phyloP scores from a whole-genome alignment of 2,888 invertebrate genomes.

The Tenthredo amoena region DNA sequence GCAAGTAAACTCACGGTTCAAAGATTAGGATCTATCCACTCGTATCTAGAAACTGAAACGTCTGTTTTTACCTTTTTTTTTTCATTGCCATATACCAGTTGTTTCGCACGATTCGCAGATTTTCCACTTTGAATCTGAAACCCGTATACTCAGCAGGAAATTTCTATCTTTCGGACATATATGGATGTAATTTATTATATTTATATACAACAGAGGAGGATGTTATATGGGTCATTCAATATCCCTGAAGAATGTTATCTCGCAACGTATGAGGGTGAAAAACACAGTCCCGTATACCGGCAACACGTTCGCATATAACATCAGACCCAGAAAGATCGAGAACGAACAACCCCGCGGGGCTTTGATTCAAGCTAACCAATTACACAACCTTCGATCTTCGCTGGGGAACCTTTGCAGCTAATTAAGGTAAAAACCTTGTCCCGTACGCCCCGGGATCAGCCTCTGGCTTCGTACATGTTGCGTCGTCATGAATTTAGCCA shows the following conservation, averaged over 20 bases:
- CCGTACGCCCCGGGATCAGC: not conserved
- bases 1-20: not conserved
- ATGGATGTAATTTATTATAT: not conserved
- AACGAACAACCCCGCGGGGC: not conserved
- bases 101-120: not conserved
- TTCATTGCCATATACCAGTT: not conserved
- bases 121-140: not conserved
- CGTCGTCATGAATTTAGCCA: not conserved
- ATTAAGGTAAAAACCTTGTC: not conserved
- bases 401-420: constrained; percentile 32
- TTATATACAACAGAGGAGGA: not conserved
- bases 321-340: not conserved
- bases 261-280: not conserved
- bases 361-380: constrained; percentile 28
- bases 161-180: not conserved
- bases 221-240: constrained; percentile 36
- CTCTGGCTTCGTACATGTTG: not conserved
- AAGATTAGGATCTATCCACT: not conserved
- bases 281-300: not conserved
- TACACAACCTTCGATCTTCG: constrained; percentile 21
- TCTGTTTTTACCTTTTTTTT: not conserved
- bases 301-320: not conserved
- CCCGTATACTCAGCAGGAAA: constrained; percentile 7
- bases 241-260: constrained; percentile 2
- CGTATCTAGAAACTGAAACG: constrained; percentile 9